Conservation (phyloP, 1,140 invertebrate genomes). For the Mylabris phalerata region DNA sequence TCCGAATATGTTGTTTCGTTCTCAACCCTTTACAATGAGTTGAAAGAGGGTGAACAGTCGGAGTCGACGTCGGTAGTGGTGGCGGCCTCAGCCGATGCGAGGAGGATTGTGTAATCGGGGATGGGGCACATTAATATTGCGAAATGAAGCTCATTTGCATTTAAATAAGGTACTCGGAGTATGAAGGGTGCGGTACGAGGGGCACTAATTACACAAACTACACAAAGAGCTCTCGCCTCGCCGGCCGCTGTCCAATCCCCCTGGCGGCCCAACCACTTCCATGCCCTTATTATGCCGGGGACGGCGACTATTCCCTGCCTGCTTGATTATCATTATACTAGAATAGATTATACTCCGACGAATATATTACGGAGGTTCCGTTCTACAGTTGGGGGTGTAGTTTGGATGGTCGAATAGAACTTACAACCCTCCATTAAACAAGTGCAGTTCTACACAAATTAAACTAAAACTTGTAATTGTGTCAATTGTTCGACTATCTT, state of each 20-base stretch:
- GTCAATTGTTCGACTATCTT: neutral
- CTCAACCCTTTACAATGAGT: slow-evolving; percentile 7
- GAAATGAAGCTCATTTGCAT: slow-evolving; percentile 83
- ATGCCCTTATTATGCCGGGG: slow-evolving; percentile 32
- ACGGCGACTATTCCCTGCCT: slow-evolving; percentile 27
- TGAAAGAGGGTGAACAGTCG: slow-evolving; percentile 7
- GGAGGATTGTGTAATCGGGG: slow-evolving; percentile 28
- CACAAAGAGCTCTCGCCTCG: slow-evolving; percentile 43
- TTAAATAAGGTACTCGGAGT: slow-evolving; percentile 68
- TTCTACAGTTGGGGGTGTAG: no score
- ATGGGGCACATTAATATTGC: slow-evolving; percentile 74
- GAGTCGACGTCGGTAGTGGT: slow-evolving; percentile 21
- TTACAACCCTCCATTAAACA: no score
- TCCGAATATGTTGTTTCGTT: slow-evolving; percentile 5
- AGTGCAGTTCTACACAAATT: no score
- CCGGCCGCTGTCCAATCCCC: slow-evolving; percentile 38
- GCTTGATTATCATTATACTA: slow-evolving; percentile 38
- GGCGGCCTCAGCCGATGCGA: slow-evolving; percentile 4
- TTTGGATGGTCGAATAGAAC: no score
- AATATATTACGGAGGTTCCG: slow-evolving; percentile 21
- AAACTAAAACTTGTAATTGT: neutral
- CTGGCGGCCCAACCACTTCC: slow-evolving; percentile 12
- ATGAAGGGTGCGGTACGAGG: slow-evolving; percentile 37
- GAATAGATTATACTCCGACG: slow-evolving; percentile 36
- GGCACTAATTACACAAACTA: slow-evolving; percentile 44